phyloP scores from a whole-genome alignment of 92 coral and sea anemone species.

The Isaurus tuberculatus region DNA sequence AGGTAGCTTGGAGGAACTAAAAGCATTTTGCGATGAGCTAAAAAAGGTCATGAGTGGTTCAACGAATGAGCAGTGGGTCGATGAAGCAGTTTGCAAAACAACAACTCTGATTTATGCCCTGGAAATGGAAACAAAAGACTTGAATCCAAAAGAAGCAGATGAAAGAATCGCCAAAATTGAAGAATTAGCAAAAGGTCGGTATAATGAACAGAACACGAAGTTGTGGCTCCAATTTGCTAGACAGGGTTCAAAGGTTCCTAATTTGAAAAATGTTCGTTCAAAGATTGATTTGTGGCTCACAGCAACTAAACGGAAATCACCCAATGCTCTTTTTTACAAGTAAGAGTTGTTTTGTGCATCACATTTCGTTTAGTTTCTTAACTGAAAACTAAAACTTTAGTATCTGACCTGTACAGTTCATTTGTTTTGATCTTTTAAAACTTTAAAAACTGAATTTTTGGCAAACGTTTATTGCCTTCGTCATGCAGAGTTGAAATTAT shows the following conservation, averaged over 20 bases:
- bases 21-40: conserved; percentile 61
- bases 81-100: conserved; percentile 62
- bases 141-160: conserved; percentile 66
- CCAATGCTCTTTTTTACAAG: conserved; percentile 85
- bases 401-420: too few relatives aligned
- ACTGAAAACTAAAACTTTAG: too few relatives aligned
- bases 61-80: conserved; percentile 58
- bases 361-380: too few relatives aligned
- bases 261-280: conserved; percentile 54
- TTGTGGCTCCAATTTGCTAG: conserved; percentile 73
- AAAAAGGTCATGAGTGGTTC: conserved; percentile 52
- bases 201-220: conserved; percentile 70
- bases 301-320: conserved; percentile 66
- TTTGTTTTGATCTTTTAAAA: too few relatives aligned
- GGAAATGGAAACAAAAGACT: conserved; percentile 71
- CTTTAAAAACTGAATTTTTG: too few relatives aligned
- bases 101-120: conserved; percentile 58
- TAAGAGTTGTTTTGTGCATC: too few relatives aligned
- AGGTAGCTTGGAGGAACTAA: conserved; percentile 64
- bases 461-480: too few relatives aligned
- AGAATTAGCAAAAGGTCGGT: conserved; percentile 41
- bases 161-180: conserved; percentile 61
- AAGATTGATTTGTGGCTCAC: conserved; percentile 67
- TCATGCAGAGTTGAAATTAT: too few relatives aligned
- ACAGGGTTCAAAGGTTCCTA: conserved; percentile 58